Evolutionary conservation across 2,797 vertebrate species (phyloP), one percentile per base, ranked within the genome.

Genomic region (Sebastes glaucus): DNA sequence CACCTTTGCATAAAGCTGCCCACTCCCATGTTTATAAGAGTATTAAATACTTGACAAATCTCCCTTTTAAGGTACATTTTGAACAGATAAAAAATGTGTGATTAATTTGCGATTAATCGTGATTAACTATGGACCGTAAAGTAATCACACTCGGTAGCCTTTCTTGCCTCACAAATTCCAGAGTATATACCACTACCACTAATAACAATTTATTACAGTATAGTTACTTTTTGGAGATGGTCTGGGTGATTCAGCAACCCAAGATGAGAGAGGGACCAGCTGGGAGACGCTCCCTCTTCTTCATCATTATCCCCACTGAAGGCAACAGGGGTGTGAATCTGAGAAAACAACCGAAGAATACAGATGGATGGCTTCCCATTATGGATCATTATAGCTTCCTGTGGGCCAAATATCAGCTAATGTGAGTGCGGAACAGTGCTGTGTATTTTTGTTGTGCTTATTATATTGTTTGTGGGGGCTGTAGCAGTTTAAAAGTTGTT

Each of bases 351-450:
- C 62, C 46, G 53, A 83, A 76, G 33, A 77, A 69, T 64, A 81
- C 71, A 88, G 78, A 89, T 68, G 65, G 75, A 80, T 73, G 42
- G 77, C 28, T 88, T 87, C 87, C 66, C 77, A 83, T 90, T 83
- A 89, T 72, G 71, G 71, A 71, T 86, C 80, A 84, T 86, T 81
- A 80, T 18, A 61, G 72, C 60, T 69, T 80, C 76, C 64, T 67
- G 33, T 63, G 60, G 64, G 74, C 69, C 65, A 85, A 72, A 74
- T 56, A 80, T 78, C 49, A 71, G 70, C 71, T 82, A 71, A 84
- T 87, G 80, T 52, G 61, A 83, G 42, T 3, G 27, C 80, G 22
- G 52, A 80, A 53, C 11, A 63, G 18, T n/a, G 28, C 35, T 64
- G 56, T 61, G 7, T 28, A 13, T 81, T 71, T 79, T 70, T 53